A percentile compares a stretch with the other conserved stretches of the same genome.
These are phyloP conservation scores for Pristionchus exspectatus DNA, from an alignment of 2,888 invertebrate species.

Conservation along the genomic window DNA sequence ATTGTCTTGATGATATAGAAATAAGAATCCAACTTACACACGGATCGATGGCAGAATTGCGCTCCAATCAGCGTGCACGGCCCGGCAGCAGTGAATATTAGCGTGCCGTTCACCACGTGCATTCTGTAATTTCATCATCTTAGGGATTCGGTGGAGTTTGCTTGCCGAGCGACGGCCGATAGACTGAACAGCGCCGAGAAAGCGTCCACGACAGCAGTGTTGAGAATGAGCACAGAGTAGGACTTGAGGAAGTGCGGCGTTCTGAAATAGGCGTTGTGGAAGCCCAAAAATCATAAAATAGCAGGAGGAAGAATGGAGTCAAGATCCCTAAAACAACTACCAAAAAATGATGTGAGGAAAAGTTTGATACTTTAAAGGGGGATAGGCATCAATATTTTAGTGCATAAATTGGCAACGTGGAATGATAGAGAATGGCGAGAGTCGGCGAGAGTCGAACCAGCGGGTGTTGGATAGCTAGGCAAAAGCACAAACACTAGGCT, in stretches of 20 bases:
- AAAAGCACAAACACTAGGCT: no score
- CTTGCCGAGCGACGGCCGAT: neutral
- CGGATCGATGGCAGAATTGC: conserved; percentile 12
- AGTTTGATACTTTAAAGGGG: no score
- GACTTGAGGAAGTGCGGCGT: neutral
- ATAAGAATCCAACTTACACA: neutral
- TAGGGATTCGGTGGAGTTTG: neutral
- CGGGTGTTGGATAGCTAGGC: no score
- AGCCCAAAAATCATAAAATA: no score
- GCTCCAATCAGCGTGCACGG: neutral
- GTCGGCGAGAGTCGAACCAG: no score
- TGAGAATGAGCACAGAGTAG: conserved; percentile 28
- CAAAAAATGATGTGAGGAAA: no score
- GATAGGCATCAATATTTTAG: no score
- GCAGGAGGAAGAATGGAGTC: no score
- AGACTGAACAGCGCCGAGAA: neutral
- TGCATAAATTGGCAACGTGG: no score
- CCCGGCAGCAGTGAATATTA: neutral
- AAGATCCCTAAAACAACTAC: no score
- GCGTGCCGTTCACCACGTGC: neutral
- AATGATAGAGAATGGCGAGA: no score
- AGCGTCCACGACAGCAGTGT: neutral
- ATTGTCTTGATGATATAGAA: no score
- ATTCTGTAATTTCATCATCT: neutral
- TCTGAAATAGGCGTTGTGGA: neutral